phyloP scores from a whole-genome alignment of 2,888 invertebrate species.

The Hypomecis atomaria region DNA sequence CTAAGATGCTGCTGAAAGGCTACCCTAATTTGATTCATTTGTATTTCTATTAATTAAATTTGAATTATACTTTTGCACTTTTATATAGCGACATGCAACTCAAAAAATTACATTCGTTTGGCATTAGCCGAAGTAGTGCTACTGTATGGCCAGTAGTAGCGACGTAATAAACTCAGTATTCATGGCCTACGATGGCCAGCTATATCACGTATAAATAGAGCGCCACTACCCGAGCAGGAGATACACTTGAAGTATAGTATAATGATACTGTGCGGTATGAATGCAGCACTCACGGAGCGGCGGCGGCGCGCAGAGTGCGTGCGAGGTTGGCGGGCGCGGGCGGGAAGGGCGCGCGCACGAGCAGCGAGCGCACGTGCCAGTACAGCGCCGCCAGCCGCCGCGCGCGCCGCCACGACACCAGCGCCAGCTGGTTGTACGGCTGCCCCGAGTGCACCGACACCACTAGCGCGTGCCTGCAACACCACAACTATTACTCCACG shows the following conservation, averaged over 20 bases:
- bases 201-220: conserved; percentile 36
- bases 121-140: too few species aligned
- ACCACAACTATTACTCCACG: too few species aligned
- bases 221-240: conserved; percentile 60
- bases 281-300: conserved; percentile 66
- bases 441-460: conserved; percentile 92
- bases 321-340: conserved; percentile 92
- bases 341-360: conserved; percentile 94
- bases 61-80: too few species aligned
- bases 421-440: conserved; percentile 94
- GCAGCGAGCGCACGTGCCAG: conserved; percentile 93
- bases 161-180: too few species aligned
- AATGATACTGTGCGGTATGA: conserved; percentile 84
- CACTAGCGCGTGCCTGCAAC: conserved; percentile 87
- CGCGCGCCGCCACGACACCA: conserved; percentile 92
- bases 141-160: too few species aligned
- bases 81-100: too few species aligned
- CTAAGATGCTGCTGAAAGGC: too few species aligned
- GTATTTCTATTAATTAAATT: too few species aligned
- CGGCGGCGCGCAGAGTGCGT: conserved; percentile 87
- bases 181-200: too few species aligned
- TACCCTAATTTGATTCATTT: too few species aligned
- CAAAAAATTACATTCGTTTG: too few species aligned
- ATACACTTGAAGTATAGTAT: background rate
- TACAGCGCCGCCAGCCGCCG: conserved; percentile 93